Evolutionary conservation across 1,140 invertebrate species (phyloP), one percentile per base, ranked within the genome.

Genomic region (Papilio helenus): DNA sequence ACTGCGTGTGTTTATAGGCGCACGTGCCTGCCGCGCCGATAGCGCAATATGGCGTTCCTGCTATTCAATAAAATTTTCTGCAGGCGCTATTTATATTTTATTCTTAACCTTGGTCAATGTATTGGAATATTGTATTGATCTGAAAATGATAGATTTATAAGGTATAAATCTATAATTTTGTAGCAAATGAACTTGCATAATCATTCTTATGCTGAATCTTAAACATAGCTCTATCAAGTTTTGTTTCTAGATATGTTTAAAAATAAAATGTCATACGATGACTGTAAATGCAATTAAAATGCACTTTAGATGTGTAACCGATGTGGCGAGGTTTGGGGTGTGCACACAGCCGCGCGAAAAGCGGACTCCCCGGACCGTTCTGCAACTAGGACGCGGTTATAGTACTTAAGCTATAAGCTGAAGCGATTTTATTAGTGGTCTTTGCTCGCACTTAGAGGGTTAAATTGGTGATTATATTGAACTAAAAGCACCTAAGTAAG

Each of bases 1-100:
- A 61, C 58, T n/a, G n/a, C 23, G 10, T 10, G 23, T 61, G 58
- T 61, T 26, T 61, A 61, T 23, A 77, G 16, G 20, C 80, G 26
- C 72, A 29, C 73, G 76, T 71, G 81, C 81, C 81, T 82, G 72
- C 23, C 55, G 29, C 58, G 58, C 74, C 20, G 26, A 74, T 46
- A 51, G 79, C 80, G 81, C 79, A 80, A 82, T 82, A 82, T 76
- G 58, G 44, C 44, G 39, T 80, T 80, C 76, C 12, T 10, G 23
- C 23, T 26, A 76, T 44, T 20, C 20, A 42, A 68, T 77, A 76
- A 46, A 71, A 3, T 81, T 79, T 81, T 81, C 68, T 83, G 23
- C 26, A 79, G 20, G 79, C 76, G 68, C 74, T 39, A 26, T 61
- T 61, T 61, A 23, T 14, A 61, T 23, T 61, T 26, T 23, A 61